A percentile compares a stretch with the other conserved stretches of the same genome.
phyloP scores from a whole-genome alignment of 2,888 invertebrate genomes.

The Lamproptera curius region DNA sequence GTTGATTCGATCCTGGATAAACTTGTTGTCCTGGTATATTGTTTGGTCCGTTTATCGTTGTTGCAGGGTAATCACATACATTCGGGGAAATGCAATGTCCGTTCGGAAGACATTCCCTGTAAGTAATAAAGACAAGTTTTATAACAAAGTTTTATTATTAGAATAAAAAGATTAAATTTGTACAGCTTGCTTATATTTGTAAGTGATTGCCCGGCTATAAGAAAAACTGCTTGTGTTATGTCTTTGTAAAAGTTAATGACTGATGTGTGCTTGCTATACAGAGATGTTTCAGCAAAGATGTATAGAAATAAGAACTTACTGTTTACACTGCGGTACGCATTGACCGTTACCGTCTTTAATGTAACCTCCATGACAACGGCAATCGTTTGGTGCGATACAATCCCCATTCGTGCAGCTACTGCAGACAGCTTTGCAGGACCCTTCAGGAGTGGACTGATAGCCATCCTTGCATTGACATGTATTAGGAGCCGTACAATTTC shows the following conservation, averaged over 20 bases:
- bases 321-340: conserved; percentile 50
- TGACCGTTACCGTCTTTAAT: conserved; percentile 34
- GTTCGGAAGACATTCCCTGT: conserved; percentile 67
- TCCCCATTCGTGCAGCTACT: conserved; percentile 59
- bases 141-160: background rate
- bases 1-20: conserved; percentile 8
- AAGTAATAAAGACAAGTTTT: conserved; percentile 21
- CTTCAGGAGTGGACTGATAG: conserved; percentile 54
- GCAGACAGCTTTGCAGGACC: conserved; percentile 62
- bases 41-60: conserved; percentile 25
- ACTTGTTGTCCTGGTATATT: conserved; percentile 6
- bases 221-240: too few species aligned
- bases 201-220: too few species aligned
- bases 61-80: conserved; percentile 54
- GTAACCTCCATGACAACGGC: conserved; percentile 57
- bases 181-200: too few species aligned
- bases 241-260: too few species aligned
- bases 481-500: conserved; percentile 76
- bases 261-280: too few species aligned
- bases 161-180: too few species aligned
- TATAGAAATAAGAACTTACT: too few species aligned
- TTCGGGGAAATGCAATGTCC: conserved; percentile 54
- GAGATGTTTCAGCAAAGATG: too few species aligned
- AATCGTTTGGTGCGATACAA: conserved; percentile 69
- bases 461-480: conserved; percentile 78